Evolutionary conservation across 2,113 vertebrate genomes (phyloP).

Genomic region (Bambusicola thoracicus): DNA sequence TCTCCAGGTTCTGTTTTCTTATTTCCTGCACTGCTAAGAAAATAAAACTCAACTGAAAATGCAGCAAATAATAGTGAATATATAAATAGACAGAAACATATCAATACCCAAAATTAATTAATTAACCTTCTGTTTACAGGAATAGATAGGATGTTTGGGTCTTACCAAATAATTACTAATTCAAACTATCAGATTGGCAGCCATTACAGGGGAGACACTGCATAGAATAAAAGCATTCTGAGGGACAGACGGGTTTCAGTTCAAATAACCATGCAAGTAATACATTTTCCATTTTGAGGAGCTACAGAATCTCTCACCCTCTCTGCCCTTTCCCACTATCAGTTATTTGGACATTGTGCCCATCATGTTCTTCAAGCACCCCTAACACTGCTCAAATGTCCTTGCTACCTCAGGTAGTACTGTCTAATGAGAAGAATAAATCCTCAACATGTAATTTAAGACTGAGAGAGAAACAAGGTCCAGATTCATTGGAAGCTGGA

Average conservation of each 20-base stretch:
- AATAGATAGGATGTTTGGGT: background rate
- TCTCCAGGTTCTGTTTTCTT: background rate
- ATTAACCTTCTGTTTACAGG: background rate
- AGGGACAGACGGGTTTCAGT: background rate
- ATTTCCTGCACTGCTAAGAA: background rate
- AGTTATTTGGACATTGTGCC: background rate
- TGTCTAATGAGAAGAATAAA: background rate
- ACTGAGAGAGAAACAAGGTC: background rate
- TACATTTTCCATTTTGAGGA: background rate
- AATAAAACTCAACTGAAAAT: background rate
- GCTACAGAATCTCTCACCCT: background rate
- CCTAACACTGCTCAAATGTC: background rate
- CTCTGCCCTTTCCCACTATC: background rate
- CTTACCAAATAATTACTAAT: background rate
- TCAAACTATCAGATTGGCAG: too few relatives aligned
- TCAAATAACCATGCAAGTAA: background rate
- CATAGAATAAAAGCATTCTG: background rate
- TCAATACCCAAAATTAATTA: background rate
- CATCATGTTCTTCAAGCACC: background rate
- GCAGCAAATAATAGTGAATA: background rate
- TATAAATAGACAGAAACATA: background rate
- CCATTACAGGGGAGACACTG: too few relatives aligned
- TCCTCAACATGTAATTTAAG: background rate
- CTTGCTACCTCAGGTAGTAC: background rate
- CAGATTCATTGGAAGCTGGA: background rate